These are phyloP conservation scores for Petaurus breviceps DNA, from an alignment of 2,113 vertebrate species.

Conservation along the genomic window DNA sequence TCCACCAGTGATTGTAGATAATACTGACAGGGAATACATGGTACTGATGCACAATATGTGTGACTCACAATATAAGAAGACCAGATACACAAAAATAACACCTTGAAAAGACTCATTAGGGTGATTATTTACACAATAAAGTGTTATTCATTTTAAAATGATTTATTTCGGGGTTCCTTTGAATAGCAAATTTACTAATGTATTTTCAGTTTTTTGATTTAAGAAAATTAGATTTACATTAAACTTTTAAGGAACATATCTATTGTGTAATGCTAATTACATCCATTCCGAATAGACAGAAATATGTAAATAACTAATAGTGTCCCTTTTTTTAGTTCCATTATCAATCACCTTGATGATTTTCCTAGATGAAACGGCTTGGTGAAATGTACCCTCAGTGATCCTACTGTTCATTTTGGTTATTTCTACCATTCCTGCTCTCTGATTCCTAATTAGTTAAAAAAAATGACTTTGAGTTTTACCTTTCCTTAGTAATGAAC, in stretches of 20 bases:
- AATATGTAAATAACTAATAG: not conserved
- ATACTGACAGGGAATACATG: not conserved
- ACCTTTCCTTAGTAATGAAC: not conserved
- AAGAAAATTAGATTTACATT: not conserved
- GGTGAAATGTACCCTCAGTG: not conserved
- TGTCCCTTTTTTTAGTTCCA: not conserved
- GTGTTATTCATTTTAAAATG: not conserved
- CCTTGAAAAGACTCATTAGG: not conserved
- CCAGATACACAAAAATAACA: conserved; percentile 17
- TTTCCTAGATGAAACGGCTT: not conserved
- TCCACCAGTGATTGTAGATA: not conserved
- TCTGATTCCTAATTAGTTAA: not conserved
- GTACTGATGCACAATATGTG: not conserved
- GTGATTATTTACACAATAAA: conserved; percentile 15
- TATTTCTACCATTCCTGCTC: not conserved
- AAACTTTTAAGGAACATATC: not conserved
- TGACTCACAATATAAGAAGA: not conserved
- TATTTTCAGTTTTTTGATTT: conserved; percentile 2
- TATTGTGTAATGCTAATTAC: not conserved
- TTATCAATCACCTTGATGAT: not conserved
- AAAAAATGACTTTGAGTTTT: not conserved
- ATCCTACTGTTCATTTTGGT: not conserved
- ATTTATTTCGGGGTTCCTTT: conserved; percentile 3
- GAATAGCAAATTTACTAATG: not conserved
- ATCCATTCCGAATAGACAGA: conserved; percentile 18